These are phyloP conservation scores for Morinoia aosen DNA, from an alignment of 2,888 invertebrate genomes.

Conservation along the genomic window DNA sequence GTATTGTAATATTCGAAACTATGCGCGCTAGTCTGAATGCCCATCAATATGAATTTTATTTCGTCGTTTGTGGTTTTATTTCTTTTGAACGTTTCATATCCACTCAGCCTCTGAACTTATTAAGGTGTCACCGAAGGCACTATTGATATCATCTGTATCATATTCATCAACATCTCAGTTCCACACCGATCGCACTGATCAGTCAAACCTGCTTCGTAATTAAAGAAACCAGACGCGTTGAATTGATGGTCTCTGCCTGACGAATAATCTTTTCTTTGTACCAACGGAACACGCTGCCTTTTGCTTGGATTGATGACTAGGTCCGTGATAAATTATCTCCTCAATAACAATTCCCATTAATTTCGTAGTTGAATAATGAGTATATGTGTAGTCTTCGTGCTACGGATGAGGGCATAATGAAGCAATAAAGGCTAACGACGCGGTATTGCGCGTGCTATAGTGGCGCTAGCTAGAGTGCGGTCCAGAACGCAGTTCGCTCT, in stretches of 20 bases:
- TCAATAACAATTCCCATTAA: not conserved
- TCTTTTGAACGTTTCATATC: too few species aligned
- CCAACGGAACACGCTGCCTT: not conserved
- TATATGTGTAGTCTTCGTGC: not conserved
- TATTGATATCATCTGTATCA: not conserved
- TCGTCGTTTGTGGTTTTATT: too few species aligned
- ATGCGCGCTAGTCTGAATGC: too few species aligned
- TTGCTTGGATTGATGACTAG: slow-evolving; percentile 41
- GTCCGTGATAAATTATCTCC: slow-evolving; percentile 36
- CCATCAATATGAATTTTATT: too few species aligned
- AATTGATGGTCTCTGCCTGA: not conserved
- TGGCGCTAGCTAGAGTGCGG: not conserved
- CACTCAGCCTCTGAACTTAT: not conserved
- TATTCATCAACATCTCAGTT: not conserved
- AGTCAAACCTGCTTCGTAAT: not conserved
- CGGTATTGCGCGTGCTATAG: not conserved
- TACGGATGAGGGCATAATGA: not conserved
- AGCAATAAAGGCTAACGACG: not conserved
- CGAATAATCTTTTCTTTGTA: not conserved
- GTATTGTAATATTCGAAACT: too few species aligned
- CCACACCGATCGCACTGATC: not conserved
- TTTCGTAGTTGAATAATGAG: not conserved
- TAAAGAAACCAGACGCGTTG: not conserved
- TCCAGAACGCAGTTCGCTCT: not conserved
- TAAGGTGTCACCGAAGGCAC: not conserved